phyloP scores from a whole-genome alignment of 2,888 invertebrate genomes.

The Stratiomys singularior region DNA sequence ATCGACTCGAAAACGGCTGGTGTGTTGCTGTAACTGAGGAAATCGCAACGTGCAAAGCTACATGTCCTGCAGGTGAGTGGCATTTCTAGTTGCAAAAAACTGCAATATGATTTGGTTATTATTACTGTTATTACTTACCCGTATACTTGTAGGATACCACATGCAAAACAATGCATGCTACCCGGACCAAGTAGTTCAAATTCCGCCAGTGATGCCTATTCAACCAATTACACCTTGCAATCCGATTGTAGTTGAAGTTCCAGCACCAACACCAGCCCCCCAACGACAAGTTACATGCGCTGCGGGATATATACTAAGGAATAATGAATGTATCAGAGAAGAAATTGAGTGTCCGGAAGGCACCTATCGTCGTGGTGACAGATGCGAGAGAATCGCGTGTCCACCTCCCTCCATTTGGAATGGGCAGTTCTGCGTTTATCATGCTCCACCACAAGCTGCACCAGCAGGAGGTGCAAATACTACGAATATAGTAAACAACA shows the following conservation, averaged over 20 bases:
- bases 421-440: slow-evolving; percentile 15
- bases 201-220: neutral
- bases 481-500: slow-evolving; percentile 37
- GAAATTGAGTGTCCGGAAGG: slow-evolving; percentile 18
- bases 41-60: neutral
- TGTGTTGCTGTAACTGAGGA: neutral
- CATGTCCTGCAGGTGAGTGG: slow-evolving; percentile 24
- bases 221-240: neutral
- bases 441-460: neutral
- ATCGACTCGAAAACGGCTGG: slow-evolving; percentile 16
- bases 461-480: neutral
- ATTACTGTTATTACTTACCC: neutral
- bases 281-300: neutral
- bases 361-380: neutral
- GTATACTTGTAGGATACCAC: neutral
- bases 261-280: neutral
- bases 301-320: neutral
- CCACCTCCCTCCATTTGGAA: slow-evolving; percentile 27
- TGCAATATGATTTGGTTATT: no score
- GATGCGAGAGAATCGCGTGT: slow-evolving; percentile 31
- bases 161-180: slow-evolving; percentile 11
- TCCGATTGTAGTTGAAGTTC: neutral
- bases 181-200: neutral
- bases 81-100: neutral
- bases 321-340: slow-evolving; percentile 7